These are phyloP conservation scores for Xiphydria camelus DNA, from an alignment of 2,888 invertebrate genomes.

Conservation along the genomic window DNA sequence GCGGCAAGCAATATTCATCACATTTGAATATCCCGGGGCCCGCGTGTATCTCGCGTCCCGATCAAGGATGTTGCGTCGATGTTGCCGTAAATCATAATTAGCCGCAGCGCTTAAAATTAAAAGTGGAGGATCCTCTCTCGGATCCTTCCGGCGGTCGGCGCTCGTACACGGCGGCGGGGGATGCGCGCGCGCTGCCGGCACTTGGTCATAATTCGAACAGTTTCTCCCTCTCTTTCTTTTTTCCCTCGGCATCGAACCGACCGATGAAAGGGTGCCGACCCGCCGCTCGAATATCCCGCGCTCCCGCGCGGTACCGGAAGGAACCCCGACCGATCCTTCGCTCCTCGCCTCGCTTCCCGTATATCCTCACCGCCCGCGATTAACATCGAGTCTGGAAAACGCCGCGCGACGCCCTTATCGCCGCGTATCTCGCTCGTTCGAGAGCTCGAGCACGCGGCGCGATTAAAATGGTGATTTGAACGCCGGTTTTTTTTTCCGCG, in stretches of 20 bases:
- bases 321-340: too few species aligned
- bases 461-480: too few species aligned
- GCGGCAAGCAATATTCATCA: conserved; percentile 49
- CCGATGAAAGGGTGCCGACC: conserved; percentile 34
- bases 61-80: conserved; percentile 51
- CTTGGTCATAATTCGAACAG: conserved; percentile 40
- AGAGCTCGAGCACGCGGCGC: too few species aligned
- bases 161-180: conserved; percentile 3
- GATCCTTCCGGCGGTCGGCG: conserved; percentile 23
- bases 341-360: too few species aligned
- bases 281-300: too few species aligned
- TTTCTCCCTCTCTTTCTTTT: too few species aligned
- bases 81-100: conserved; percentile 55
- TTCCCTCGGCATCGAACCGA: conserved; percentile 17
- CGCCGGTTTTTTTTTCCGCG: too few species aligned
- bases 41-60: conserved; percentile 49
- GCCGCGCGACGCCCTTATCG: too few species aligned
- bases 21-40: conserved; percentile 49
- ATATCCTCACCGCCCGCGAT: too few species aligned
- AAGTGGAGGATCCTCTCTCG: conserved; percentile 34
- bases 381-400: too few species aligned
- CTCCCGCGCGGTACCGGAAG: too few species aligned
- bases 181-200: conserved; percentile 13
- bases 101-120: conserved; percentile 47
- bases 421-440: too few species aligned